Evolutionary conservation across 2,888 invertebrate species (phyloP), one percentile per base, ranked within the genome.

Genomic region (Monochamus alternatus): DNA sequence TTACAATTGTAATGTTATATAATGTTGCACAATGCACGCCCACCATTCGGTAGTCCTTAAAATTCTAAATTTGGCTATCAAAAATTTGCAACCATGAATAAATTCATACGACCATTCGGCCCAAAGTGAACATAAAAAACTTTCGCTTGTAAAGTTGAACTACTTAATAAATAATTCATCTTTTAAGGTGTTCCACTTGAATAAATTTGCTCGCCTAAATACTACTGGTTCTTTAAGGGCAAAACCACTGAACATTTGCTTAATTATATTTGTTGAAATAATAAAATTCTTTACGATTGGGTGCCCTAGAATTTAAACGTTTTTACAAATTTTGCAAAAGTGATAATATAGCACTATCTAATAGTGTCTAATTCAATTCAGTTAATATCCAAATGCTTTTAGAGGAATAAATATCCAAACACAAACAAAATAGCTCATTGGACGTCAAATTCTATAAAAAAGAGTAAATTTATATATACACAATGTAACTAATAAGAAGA

Each of bases 141-240:
- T 70, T 70, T 70, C 69, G 69, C 69, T 62, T 70, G 59, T 60
- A 69, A 38, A 69, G 58, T 70, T 62, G n/a, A 47, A 30, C 69
- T 30, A 70, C 69, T 70, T 59, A 60, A 70, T 70, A 62, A 60
- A 70, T 70, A 12, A 70, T 70, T 70, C 69, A 70, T 70, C 60
- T 70, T 22, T 51, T 44, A 62, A 31, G 69, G 69, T 31, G 68
- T 68, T 59, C 58, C 30, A 14, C 43, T 22, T 58, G 68, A 68
- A 68, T 68, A 59, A 22, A 58, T 68, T 64, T 32, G 60, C 30
- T 55, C n/a, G n/a, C 55, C n/a, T 55, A 55, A 55, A 55, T 55
- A 55, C 55, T 55, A 55, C 55, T n/a, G 55, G 55, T 55, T 55
- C n/a, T 55, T 55, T 55, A 55, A 55, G 55, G 55, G 55, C n/a